phyloP scores from a whole-genome alignment of 2,797 vertebrate species.

The Sebastes minor region DNA sequence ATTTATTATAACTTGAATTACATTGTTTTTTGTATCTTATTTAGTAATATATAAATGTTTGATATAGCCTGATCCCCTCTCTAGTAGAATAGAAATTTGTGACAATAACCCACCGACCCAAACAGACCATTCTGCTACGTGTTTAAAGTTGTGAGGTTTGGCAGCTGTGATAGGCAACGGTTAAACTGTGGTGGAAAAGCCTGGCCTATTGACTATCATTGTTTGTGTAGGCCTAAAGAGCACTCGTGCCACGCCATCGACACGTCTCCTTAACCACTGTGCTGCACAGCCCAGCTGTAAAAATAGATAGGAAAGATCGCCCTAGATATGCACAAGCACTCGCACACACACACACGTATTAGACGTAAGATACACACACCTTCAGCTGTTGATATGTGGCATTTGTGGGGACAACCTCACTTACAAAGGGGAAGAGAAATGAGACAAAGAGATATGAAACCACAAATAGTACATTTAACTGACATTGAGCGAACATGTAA shows the following conservation, averaged over 20 bases:
- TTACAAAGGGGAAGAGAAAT: conserved; percentile 45
- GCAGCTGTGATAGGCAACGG: conserved; percentile 59
- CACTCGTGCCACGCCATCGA: conserved; percentile 26
- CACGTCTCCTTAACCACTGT: conserved; percentile 76
- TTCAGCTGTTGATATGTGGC: conserved; percentile 68
- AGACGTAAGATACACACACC: conserved; percentile 36
- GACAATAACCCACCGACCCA: background rate
- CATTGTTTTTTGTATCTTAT: background rate
- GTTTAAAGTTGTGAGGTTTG: conserved; percentile 44
- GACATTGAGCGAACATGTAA: conserved; percentile 40
- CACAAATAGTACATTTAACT: conserved; percentile 71
- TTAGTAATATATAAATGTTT: background rate
- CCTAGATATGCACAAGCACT: conserved; percentile 61
- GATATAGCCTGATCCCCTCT: background rate
- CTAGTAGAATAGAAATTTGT: background rate
- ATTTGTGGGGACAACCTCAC: conserved; percentile 68
- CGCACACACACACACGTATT: conserved; percentile 22
- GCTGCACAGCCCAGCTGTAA: conserved; percentile 71
- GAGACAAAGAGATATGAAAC: conserved; percentile 72
- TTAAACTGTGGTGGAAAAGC: conserved; percentile 77
- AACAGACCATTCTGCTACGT: background rate
- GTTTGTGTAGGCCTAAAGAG: conserved; percentile 50
- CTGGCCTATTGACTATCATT: conserved; percentile 44
- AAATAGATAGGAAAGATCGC: conserved; percentile 79
- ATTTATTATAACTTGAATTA: background rate